Conservation (phyloP, 2,113 vertebrate species). For the Mustelus asterias region DNA sequence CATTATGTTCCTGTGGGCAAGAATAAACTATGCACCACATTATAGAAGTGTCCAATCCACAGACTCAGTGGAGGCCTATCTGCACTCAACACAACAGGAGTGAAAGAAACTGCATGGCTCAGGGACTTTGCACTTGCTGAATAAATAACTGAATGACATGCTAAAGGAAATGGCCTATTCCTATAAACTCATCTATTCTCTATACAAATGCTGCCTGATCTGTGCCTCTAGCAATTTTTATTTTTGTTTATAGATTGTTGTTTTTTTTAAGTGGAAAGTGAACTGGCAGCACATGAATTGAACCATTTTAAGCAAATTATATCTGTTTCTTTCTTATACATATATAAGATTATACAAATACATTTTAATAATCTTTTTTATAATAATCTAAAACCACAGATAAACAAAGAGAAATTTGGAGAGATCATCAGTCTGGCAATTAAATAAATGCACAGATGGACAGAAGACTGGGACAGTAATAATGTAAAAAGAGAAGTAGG, state of each 20-base stretch:
- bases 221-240: background rate
- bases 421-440: background rate
- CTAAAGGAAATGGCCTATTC: background rate
- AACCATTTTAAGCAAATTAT: background rate
- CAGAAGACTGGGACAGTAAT: background rate
- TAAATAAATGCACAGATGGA: background rate
- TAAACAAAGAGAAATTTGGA: background rate
- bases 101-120: too few species aligned
- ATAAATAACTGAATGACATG: background rate
- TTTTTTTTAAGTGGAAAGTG: background rate
- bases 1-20: too few species aligned
- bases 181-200: background rate
- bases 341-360: background rate
- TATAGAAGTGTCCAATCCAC: too few species aligned
- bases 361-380: too few species aligned
- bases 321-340: background rate
- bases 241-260: background rate
- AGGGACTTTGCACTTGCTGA: too few species aligned
- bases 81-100: too few species aligned
- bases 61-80: too few species aligned
- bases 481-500: background rate
- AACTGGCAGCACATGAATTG: background rate
- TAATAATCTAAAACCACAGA: background rate
- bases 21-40: too few species aligned
- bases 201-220: background rate